Evolutionary conservation across 1,140 invertebrate genomes (phyloP).

Genomic region (Eriosoma lanigerum): DNA sequence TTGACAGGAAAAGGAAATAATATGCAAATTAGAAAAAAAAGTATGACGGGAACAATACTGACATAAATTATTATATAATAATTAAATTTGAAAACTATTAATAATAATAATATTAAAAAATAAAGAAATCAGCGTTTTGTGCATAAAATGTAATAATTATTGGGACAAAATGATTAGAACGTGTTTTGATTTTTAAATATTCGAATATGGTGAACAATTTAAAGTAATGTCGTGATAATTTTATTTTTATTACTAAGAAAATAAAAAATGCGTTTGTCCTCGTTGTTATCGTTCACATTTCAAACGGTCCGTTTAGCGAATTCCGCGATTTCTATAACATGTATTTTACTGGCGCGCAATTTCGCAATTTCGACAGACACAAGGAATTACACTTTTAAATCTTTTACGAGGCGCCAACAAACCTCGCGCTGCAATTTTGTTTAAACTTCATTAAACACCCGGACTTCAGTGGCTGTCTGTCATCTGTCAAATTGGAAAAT

Average conservation of each 20-base stretch:
- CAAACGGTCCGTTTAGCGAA: no score
- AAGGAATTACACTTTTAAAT: constrained; percentile 35
- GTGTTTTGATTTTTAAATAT: background rate
- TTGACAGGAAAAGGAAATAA: constrained; percentile 11
- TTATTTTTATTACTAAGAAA: no score
- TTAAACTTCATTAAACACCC: constrained; percentile 44
- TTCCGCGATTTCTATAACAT: no score
- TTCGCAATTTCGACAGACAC: background rate
- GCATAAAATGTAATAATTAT: background rate
- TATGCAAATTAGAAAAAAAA: constrained; percentile 4
- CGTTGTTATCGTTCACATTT: no score
- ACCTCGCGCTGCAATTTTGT: constrained; percentile 16
- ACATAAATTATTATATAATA: constrained; percentile 24
- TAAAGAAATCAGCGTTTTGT: background rate
- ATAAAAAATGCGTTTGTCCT: no score
- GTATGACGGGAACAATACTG: background rate
- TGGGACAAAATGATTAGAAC: background rate
- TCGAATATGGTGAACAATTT: no score
- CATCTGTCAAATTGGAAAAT: constrained; percentile 40
- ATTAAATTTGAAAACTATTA: background rate
- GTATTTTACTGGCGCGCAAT: background rate
- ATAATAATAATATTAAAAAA: no score
- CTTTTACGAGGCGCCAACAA: constrained; percentile 34
- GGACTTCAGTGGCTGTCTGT: constrained; percentile 35
- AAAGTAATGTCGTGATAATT: no score